Conservation (phyloP, 2,797 vertebrate genomes). For the Lemur catta region DNA sequence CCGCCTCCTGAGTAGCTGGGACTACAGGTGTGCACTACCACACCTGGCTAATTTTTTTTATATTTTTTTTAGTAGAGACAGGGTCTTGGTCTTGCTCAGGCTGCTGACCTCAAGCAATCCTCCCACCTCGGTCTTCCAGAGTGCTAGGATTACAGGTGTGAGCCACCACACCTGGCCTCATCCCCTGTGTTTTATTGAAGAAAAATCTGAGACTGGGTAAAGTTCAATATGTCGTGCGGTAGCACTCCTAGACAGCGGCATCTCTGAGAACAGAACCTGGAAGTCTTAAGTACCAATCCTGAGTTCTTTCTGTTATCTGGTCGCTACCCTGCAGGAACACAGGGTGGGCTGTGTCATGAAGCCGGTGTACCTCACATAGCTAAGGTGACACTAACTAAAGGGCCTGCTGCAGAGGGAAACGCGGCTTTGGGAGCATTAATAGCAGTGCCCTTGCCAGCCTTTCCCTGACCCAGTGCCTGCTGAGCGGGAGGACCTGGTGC, state of each 20-base stretch:
- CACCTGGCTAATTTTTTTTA: too few relatives aligned
- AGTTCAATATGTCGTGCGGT: not conserved
- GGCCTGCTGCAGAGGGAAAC: not conserved
- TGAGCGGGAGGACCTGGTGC: rapidly evolving
- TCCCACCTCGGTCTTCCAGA: too few relatives aligned
- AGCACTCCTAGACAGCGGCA: too few relatives aligned
- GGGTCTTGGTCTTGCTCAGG: too few relatives aligned
- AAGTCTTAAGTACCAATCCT: not conserved
- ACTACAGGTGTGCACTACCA: too few relatives aligned
- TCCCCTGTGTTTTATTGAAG: not conserved
- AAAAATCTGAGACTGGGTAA: not conserved
- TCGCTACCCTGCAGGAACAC: not conserved
- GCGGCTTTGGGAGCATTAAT: not conserved
- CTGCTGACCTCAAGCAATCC: too few relatives aligned
- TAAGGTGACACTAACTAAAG: not conserved
- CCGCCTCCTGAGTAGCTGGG: too few relatives aligned
- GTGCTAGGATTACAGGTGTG: too few relatives aligned
- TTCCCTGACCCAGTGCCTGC: not conserved
- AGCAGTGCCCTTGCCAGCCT: not conserved
- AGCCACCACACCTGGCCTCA: too few relatives aligned
- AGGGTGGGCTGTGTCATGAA: not conserved
- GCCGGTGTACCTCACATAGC: not conserved
- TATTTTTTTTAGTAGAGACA: too few relatives aligned
- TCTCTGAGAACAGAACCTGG: not conserved
- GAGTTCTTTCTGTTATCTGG: not conserved